Conservation (phyloP, 2,113 vertebrate species). For the Phaethon lepturus region DNA sequence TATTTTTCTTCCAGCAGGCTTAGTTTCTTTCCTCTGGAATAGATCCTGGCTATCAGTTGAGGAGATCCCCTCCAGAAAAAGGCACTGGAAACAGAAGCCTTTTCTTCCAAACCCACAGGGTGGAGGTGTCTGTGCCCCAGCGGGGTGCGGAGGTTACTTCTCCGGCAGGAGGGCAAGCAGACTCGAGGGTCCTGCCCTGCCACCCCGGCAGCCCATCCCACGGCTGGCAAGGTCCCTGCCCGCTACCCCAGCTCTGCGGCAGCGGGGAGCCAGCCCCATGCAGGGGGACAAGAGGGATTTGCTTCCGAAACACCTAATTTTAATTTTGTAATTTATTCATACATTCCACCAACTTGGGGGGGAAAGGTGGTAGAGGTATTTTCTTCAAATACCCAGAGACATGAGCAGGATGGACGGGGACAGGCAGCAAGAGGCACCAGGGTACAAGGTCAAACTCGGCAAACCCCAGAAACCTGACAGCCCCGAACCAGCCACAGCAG, state of each 20-base stretch:
- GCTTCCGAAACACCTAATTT: neutral
- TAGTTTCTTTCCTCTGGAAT: constrained; percentile 37
- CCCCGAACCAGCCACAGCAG: neutral
- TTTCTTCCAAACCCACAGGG: constrained; percentile 4
- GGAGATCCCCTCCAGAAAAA: constrained; percentile 56
- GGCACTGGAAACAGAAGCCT: constrained; percentile 2
- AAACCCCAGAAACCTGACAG: neutral
- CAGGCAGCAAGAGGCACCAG: neutral
- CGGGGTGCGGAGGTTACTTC: neutral
- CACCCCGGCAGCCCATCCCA: neutral
- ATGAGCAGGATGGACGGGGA: neutral
- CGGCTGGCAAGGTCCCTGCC: neutral
- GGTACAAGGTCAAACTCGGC: neutral
- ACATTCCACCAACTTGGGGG: neutral
- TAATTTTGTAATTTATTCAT: neutral
- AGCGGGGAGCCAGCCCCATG: neutral
- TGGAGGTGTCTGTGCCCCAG: neutral
- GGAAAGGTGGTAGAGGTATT: neutral
- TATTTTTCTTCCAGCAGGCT: constrained; percentile 44
- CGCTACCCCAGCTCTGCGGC: neutral
- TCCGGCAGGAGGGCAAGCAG: fast-evolving
- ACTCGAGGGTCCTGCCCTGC: neutral
- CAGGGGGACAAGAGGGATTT: neutral
- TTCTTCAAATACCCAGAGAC: neutral
- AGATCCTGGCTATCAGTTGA: constrained; percentile 30